Conservation (phyloP, 2,888 invertebrate genomes). For the Pyrocoelia pectoralis region DNA sequence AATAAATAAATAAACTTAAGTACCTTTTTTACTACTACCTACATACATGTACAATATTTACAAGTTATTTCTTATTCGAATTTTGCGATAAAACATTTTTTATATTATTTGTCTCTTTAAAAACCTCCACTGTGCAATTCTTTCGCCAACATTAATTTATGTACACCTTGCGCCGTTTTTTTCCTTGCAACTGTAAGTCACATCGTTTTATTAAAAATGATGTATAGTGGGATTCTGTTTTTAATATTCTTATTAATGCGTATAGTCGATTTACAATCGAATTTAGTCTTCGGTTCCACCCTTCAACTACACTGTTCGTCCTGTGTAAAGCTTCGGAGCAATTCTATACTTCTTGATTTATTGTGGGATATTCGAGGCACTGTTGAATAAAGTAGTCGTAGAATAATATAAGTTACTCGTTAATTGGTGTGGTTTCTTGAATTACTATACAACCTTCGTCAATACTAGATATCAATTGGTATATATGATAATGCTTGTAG, state of each 20-base stretch:
- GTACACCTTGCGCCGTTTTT: background rate
- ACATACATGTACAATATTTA: slow-evolving; percentile 4
- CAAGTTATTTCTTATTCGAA: slow-evolving; percentile 5
- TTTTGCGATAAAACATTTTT: slow-evolving; percentile 6
- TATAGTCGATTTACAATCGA: background rate
- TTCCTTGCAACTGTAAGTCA: slow-evolving; percentile 2
- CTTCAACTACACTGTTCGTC: slow-evolving; percentile 9
- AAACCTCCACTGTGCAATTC: background rate
- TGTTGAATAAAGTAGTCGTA: slow-evolving; percentile 13
- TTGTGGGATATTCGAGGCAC: slow-evolving; percentile 6
- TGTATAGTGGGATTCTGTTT: background rate
- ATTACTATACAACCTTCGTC: slow-evolving; percentile 26
- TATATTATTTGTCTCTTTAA: slow-evolving; percentile 1
- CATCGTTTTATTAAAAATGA: background rate
- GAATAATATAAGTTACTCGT: slow-evolving; percentile 10
- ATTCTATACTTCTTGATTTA: slow-evolving; percentile 2
- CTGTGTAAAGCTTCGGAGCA: slow-evolving; percentile 3
- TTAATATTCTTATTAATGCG: background rate
- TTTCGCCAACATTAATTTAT: background rate
- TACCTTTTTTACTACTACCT: background rate
- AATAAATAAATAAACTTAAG: slow-evolving; percentile 2
- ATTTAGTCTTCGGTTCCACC: slow-evolving; percentile 7
- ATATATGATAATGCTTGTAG: slow-evolving; percentile 30
- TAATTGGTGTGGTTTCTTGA: slow-evolving; percentile 9
- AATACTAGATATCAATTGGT: slow-evolving; percentile 22